Percentiles rank a stretch among this genome's conserved stretches.
phyloP scores from a whole-genome alignment of 53 echinoderm and acorn worm genomes.

The Echinometra lucunter region DNA sequence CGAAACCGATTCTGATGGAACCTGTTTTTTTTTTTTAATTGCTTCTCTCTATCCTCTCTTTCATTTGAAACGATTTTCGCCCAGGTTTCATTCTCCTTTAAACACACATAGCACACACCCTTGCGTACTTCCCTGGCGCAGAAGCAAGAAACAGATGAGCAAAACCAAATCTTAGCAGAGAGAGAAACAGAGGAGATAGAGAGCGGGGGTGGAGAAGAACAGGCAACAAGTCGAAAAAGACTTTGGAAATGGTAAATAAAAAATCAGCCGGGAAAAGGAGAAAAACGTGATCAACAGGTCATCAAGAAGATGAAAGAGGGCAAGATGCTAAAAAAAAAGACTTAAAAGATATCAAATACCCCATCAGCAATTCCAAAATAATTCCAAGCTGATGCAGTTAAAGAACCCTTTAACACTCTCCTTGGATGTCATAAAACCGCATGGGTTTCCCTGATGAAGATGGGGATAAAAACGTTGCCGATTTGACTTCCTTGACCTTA shows the following conservation, averaged over 20 bases:
- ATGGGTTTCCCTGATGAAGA: not conserved
- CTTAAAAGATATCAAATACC: not conserved
- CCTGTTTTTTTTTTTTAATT: too few relatives aligned
- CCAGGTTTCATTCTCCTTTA: too few relatives aligned
- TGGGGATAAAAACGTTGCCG: constrained; percentile 17
- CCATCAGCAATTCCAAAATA: not conserved
- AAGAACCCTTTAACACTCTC: not conserved
- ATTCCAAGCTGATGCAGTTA: not conserved
- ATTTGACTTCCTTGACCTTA: constrained; percentile 31
- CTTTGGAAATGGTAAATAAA: not conserved
- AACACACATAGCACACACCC: too few relatives aligned
- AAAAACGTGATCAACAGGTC: not conserved
- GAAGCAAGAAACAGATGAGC: too few relatives aligned
- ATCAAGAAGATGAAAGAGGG: not conserved
- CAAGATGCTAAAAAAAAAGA: not conserved
- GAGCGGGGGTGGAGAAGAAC: too few relatives aligned
- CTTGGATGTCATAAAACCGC: not conserved
- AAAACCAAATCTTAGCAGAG: too few relatives aligned
- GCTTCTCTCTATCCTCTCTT: too few relatives aligned
- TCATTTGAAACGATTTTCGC: too few relatives aligned
- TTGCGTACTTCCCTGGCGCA: too few relatives aligned
- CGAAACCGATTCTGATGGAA: too few relatives aligned
- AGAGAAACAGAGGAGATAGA: too few relatives aligned
- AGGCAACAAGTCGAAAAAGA: not conserved
- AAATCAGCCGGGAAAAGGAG: not conserved